Percentiles rank a stretch among this genome's conserved stretches.
phyloP scores from a whole-genome alignment of 1,140 invertebrate genomes.

The Plutomurus gul region DNA sequence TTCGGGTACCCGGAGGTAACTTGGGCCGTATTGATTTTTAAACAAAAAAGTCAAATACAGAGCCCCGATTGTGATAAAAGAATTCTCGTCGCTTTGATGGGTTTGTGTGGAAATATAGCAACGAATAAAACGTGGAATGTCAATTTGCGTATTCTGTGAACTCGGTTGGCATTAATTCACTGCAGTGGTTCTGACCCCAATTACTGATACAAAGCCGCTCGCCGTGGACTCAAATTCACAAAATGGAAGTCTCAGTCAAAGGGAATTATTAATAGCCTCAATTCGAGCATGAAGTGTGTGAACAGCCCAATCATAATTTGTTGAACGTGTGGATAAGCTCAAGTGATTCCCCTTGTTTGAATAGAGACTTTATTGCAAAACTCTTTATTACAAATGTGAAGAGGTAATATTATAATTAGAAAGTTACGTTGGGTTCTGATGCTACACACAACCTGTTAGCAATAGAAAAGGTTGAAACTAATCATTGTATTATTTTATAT shows the following conservation, averaged over 20 bases:
- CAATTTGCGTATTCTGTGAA: neutral
- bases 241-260: neutral
- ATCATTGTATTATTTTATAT: too few species aligned
- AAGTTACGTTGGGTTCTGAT: too few species aligned
- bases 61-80: neutral
- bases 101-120: too few species aligned
- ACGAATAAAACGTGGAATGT: neutral
- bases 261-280: neutral
- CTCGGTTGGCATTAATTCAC: neutral
- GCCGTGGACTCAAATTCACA: neutral
- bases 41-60: too few species aligned
- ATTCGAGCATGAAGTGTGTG: neutral
- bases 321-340: neutral
- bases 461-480: too few species aligned
- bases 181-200: neutral
- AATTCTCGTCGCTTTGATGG: neutral
- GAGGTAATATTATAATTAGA: too few species aligned
- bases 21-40: too few species aligned
- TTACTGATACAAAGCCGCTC: neutral
- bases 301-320: slow-evolving; percentile 1
- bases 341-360: neutral
- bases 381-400: too few species aligned
- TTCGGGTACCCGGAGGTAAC: too few species aligned
- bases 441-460: too few species aligned
- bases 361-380: neutral